Conservation (phyloP, 2,113 vertebrate species). For the Cyrtonyx montezumae region DNA sequence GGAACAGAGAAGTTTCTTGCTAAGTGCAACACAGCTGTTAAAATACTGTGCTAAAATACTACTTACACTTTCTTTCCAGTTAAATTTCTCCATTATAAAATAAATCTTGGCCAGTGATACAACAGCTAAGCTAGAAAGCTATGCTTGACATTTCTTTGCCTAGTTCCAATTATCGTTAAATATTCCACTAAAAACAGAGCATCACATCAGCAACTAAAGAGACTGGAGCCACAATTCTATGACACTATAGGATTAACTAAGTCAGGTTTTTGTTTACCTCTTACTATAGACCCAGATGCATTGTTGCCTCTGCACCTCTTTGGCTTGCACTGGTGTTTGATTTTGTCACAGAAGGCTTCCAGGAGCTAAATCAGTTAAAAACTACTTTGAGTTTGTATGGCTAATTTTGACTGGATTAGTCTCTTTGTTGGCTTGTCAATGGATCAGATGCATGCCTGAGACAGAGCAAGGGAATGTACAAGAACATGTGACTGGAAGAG, state of each 20-base stretch:
- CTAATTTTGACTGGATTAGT: not conserved
- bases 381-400: not conserved
- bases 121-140: not conserved
- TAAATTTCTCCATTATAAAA: not conserved
- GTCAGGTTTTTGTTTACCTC: not conserved
- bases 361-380: not conserved
- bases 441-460: not conserved
- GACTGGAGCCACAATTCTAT: not conserved
- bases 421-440: not conserved
- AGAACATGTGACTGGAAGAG: accelerated
- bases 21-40: not conserved
- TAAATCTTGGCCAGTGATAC: not conserved
- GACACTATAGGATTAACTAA: not conserved
- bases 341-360: not conserved
- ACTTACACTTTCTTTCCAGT: not conserved
- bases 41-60: not conserved
- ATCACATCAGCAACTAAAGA: not conserved
- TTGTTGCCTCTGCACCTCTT: not conserved
- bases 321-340: not conserved
- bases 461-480: not conserved
- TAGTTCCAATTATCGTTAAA: not conserved
- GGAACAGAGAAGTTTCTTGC: not conserved
- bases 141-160: not conserved
- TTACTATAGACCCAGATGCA: not conserved
- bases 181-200: not conserved